Percentiles rank a stretch among this genome's conserved stretches.
Evolutionary conservation across 2,888 invertebrate genomes (phyloP).

Genomic region (Drosophila greeni): DNA sequence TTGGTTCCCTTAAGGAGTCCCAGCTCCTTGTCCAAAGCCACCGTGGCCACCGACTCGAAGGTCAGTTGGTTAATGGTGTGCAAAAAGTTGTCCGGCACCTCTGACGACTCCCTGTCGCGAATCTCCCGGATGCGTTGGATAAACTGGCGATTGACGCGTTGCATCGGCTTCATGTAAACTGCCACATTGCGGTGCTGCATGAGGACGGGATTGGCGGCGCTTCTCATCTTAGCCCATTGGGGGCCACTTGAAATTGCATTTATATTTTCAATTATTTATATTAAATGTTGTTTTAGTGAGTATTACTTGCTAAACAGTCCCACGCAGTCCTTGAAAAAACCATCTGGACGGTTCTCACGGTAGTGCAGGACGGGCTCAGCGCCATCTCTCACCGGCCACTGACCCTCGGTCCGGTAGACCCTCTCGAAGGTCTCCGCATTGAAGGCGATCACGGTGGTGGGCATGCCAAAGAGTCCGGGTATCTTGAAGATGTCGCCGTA

Average conservation of each 20-base stretch:
- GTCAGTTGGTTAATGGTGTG: constrained; percentile 81
- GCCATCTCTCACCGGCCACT: constrained; percentile 78
- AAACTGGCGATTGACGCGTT: constrained; percentile 79
- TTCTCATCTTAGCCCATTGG: constrained; percentile 83
- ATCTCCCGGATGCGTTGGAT: constrained; percentile 70
- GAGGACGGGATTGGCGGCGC: constrained; percentile 83
- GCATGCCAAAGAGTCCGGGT: constrained; percentile 75
- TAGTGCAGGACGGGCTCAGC: constrained; percentile 77
- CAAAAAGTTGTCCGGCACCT: constrained; percentile 79
- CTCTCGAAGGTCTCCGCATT: constrained; percentile 80
- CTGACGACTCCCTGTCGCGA: constrained; percentile 64
- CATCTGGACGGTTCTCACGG: constrained; percentile 60
- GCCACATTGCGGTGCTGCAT: constrained; percentile 82
- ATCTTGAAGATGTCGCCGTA: constrained; percentile 78
- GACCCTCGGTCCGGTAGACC: constrained; percentile 79
- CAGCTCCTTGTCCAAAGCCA: constrained; percentile 78
- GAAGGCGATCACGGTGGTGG: constrained; percentile 78
- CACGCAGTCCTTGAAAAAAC: constrained; percentile 44
- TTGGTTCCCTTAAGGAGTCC: constrained; percentile 50
- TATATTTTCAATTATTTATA: not conserved
- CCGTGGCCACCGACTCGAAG: constrained; percentile 80
- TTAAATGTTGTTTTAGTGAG: not conserved
- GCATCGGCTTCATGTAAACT: constrained; percentile 80
- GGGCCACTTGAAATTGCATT: constrained; percentile 79
- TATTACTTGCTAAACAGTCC: constrained; percentile 38